These are phyloP conservation scores for Agrilus mali DNA, from an alignment of 2,888 invertebrate genomes.

Conservation along the genomic window DNA sequence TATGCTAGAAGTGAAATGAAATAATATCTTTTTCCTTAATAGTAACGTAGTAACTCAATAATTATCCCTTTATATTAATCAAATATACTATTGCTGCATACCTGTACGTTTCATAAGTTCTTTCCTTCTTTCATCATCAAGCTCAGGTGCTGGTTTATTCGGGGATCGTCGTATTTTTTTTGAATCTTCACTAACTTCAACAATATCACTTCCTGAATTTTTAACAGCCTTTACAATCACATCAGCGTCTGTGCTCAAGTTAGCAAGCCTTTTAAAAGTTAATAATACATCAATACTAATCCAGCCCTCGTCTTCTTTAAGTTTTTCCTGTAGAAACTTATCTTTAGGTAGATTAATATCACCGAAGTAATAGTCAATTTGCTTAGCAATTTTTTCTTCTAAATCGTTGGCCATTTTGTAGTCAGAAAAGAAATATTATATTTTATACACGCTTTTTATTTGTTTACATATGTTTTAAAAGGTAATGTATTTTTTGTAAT, in stretches of 20 bases:
- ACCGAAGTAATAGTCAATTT: slow-evolving; percentile 61
- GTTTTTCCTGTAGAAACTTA: slow-evolving; percentile 82
- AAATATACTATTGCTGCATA: slow-evolving; percentile 11
- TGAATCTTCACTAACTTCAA: slow-evolving; percentile 51
- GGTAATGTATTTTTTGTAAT: too few relatives aligned
- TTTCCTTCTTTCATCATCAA: slow-evolving; percentile 70
- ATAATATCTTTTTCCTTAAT: neutral
- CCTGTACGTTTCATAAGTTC: slow-evolving; percentile 59
- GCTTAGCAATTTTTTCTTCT: slow-evolving; percentile 52
- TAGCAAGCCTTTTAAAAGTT: slow-evolving; percentile 77
- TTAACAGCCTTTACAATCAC: slow-evolving; percentile 62
- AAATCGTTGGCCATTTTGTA: slow-evolving; percentile 28
- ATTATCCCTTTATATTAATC: too few relatives aligned
- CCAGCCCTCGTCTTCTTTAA: slow-evolving; percentile 83
- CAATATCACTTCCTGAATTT: slow-evolving; percentile 57
- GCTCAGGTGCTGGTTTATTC: slow-evolving; percentile 67
- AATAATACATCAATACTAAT: slow-evolving; percentile 70
- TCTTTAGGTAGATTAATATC: slow-evolving; percentile 86
- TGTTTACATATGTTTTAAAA: too few relatives aligned
- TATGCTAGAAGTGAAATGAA: slow-evolving; percentile 42
- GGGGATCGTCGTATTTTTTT: slow-evolving; percentile 59
- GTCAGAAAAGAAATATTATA: too few relatives aligned
- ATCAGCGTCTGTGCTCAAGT: slow-evolving; percentile 52
- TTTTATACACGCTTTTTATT: too few relatives aligned
- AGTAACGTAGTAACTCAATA: too few relatives aligned